A percentile compares a stretch with the other conserved stretches of the same genome.
Evolutionary conservation across 2,797 vertebrate species (phyloP).

Genomic region (Carcharodon carcharias): DNA sequence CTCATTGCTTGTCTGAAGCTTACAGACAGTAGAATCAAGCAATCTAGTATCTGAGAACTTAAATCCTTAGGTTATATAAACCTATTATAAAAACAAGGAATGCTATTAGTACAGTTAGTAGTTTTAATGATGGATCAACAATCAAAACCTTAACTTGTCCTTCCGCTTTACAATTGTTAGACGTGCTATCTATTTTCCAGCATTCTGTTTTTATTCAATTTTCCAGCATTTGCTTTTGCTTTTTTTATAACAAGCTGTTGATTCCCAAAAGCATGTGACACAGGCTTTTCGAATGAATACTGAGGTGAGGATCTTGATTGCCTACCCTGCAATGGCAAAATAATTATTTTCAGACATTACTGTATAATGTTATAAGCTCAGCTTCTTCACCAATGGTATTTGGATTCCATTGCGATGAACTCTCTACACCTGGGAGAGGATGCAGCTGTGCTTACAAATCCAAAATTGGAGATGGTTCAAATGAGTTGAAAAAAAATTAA

Average conservation of each 20-base stretch:
- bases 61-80: neutral
- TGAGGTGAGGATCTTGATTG: neutral
- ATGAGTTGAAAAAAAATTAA: neutral
- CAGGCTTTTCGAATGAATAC: neutral
- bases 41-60: neutral
- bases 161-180: neutral
- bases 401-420: neutral
- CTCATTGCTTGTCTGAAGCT: neutral
- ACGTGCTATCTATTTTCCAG: neutral
- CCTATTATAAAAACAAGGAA: neutral
- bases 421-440: neutral
- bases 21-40: neutral
- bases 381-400: neutral
- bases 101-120: neutral
- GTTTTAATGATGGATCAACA: neutral
- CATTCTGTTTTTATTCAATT: neutral
- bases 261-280: neutral
- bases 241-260: neutral
- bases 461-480: neutral
- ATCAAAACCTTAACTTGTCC: neutral
- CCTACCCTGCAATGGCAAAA: neutral
- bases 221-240: neutral
- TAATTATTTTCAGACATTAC: neutral
- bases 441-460: neutral
- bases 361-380: neutral